Base-by-base conservation (phyloP, 2,888 invertebrate genomes). In the Volucella inanis region DNA sequence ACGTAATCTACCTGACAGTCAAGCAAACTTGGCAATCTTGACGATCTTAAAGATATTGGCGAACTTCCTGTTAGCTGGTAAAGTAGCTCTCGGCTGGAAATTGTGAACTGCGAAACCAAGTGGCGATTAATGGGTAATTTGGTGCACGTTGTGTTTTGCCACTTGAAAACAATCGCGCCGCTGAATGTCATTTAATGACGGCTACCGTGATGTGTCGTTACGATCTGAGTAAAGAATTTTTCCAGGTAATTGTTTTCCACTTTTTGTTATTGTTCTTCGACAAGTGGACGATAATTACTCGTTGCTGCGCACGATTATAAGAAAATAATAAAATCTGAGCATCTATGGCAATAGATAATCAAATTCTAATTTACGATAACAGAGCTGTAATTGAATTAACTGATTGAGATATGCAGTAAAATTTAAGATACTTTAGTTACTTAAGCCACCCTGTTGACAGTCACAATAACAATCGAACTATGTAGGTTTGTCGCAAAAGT, bases 101-200 rank as follows among this genome's bases (percentile, higher is more conserved):
- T 31, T 81, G 85, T 67, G 71, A 80, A 81, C 85, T 81, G 81
- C 57, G 72, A 72, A 85, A 85, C 85, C 81, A 85, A 85, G 77
- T 81, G 85, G 52, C 81, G 59, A 85, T 85, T 85, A 85, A 81
- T 85, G 85, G 85, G 85, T 85, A 85, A 85, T 85, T 85, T 85
- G 77, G 85, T 77, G 76, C 72, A 72, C 68, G 72, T 67, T 62
- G 72, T 85, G 85, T 85, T 85, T 85, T 77, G 85, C 80, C 83
- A 84, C 83, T 79, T 84, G 68, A 45, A 39, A 74, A 70, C 79
- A 84, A 75, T 64, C 62, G 31, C 31, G 31, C 74, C 68, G 57
- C 54, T 74, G 70, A 79, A 75, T 71, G 80, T 76, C 75, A 76
- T 71, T 85, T 71, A 80, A 72, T 68, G 83, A 67, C 67, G 70